Evolutionary conservation across 1,140 invertebrate genomes (phyloP), one percentile per base, ranked within the genome.

Genomic region (Tyrophagus putrescentiae): DNA sequence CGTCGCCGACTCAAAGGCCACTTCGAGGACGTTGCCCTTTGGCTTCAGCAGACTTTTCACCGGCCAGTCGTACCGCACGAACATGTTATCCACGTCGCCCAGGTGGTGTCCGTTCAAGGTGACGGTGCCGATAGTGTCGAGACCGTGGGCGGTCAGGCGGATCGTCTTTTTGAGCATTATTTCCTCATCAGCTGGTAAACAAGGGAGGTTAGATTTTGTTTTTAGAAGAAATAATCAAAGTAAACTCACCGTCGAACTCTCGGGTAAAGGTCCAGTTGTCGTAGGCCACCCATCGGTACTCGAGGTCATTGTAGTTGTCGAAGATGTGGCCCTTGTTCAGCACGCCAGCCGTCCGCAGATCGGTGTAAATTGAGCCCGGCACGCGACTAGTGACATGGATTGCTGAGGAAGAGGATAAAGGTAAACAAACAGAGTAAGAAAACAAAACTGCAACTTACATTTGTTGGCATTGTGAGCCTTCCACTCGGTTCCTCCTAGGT

Each of bases 351-450:
- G 71, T 72, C 28, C 75, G 72, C 21, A 94, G 75, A 71, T 88
- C 88, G 0, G 82, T 80, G 68, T 88, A 93, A 62, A 94, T 80
- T 11, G 85, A 87, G 9, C 88, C 87, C 9, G 91, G 90, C 1
- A 94, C 82, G 23, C 56, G 48, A 4, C 65, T 69, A 3, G 32
- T 39, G 18, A 61, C 60, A 2, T 5, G 21, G 25, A 65, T 58
- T 50, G 25, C 53, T 59, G 3, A 39, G n/a, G n/a, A n/a, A 11
- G 29, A 57, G 11, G 4, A 27, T 48, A 42, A 25, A 25, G 2
- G 25, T 31, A 59, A 59, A 59, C 32, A 9, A 59, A 41, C 42
- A 6, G n/a, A n/a, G n/a, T n/a, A n/a, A n/a, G n/a, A n/a, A n/a
- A n/a, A n/a, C n/a, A n/a, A n/a, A n/a, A n/a, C n/a, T n/a, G n/a